Conservation (phyloP, 2,113 vertebrate genomes). For the Pituophis catenifer region DNA sequence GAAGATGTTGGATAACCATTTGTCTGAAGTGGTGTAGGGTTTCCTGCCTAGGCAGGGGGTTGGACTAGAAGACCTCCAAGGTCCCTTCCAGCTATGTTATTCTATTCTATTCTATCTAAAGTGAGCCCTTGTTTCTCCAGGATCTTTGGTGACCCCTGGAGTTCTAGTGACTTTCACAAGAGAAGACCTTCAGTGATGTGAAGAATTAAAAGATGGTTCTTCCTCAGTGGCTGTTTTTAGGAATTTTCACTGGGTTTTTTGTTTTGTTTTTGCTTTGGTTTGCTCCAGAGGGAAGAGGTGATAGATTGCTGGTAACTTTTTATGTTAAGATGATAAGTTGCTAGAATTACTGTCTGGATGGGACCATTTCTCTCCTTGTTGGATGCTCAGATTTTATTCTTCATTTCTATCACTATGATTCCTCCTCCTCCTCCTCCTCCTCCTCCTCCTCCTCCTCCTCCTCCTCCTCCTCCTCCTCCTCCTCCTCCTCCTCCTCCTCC, state of each 20-base stretch:
- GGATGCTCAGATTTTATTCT: background rate
- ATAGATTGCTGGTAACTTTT: background rate
- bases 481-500: too few relatives aligned
- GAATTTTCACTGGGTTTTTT: background rate
- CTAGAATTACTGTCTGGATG: background rate
- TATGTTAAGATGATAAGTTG: background rate
- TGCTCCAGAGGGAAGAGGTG: background rate
- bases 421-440: too few relatives aligned
- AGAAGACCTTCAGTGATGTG: background rate
- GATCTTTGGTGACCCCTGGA: background rate
- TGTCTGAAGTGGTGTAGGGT: too few relatives aligned
- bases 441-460: background rate
- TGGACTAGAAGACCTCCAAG: too few relatives aligned
- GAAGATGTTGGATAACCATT: too few relatives aligned
- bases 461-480: background rate
- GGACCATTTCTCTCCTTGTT: background rate
- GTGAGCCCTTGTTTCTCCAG: too few relatives aligned
- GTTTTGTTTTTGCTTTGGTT: background rate
- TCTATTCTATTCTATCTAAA: background rate
- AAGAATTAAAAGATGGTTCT: background rate
- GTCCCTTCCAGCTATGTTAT: too few relatives aligned
- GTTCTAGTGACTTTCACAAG: background rate
- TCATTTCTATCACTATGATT: background rate
- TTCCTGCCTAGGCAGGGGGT: too few relatives aligned
- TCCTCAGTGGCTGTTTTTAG: background rate